phyloP scores from a whole-genome alignment of 2,888 invertebrate genomes.

The Lycophotia porphyrea region DNA sequence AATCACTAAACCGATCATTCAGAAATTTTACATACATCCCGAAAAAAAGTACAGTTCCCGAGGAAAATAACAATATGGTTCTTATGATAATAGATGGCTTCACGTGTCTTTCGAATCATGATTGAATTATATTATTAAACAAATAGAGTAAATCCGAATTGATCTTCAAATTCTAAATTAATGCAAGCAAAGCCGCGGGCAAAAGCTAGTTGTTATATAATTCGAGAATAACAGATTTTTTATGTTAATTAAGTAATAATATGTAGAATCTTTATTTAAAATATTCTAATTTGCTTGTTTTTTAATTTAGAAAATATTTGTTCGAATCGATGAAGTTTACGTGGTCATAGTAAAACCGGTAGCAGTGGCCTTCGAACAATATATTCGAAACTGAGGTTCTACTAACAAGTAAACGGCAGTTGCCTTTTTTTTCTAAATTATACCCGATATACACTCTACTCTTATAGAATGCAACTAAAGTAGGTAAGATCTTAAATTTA shows the following conservation, averaged over 20 bases:
- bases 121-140: too few relatives aligned
- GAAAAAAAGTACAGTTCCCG: too few relatives aligned
- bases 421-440: too few relatives aligned
- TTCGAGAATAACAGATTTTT: slow-evolving; percentile 36
- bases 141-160: too few relatives aligned
- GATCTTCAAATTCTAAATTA: too few relatives aligned
- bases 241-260: slow-evolving; percentile 7
- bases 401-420: background rate
- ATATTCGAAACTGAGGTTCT: background rate
- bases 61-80: too few relatives aligned
- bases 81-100: too few relatives aligned
- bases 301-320: background rate
- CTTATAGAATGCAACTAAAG: background rate
- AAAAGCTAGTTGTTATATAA: slow-evolving; percentile 35
- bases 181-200: too few relatives aligned
- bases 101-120: too few relatives aligned
- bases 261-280: background rate
- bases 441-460: background rate
- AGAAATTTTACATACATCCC: too few relatives aligned
- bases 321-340: background rate
- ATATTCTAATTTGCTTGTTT: slow-evolving; percentile 17
- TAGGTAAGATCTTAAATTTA: too few relatives aligned
- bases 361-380: slow-evolving; percentile 9
- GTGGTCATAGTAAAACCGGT: slow-evolving; percentile 4
- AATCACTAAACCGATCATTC: too few relatives aligned